Evolutionary conservation across 1,140 invertebrate genomes (phyloP), one percentile per base, ranked within the genome.

Genomic region (Trialeurodes vaporariorum): DNA sequence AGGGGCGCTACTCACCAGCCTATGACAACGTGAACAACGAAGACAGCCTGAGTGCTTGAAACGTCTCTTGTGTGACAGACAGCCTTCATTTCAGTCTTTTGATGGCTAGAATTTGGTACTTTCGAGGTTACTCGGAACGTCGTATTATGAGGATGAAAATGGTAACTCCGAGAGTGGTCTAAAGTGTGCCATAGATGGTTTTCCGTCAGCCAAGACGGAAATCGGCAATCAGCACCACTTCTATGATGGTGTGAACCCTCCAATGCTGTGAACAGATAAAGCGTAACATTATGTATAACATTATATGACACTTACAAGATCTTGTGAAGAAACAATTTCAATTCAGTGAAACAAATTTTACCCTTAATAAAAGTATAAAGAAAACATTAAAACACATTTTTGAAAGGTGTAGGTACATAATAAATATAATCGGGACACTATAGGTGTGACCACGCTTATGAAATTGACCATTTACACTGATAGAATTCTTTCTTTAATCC

Each of bases 141-240:
- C 0, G 83, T 82, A 73, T 88, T 87, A 64, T 83, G 81, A 73
- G 84, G 83, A 71, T 84, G 83, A 75, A 87, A 85, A 59, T 82
- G 84, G 76, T 87, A 87, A 27, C 83, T 83, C 70, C 82, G 82
- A 67, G 81, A 81, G 72, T 85, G 84, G 79, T 88, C 86, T 70
- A 89, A 76, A 1, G 86, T 85, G 75, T 87, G 86, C 87, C 87
- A 89, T 27, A 85, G 84, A 66, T 83, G 82, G 63, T 84, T 83
- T 70, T 79, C 81, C 27, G 84, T 83, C 76, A 88, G 79, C 86
- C 86, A 89, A 0, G 77, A 73, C 0, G 86, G 86, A 73, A 86
- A 88, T 65, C 83, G 82, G 74, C 87, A 88, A 73, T 83, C 83
- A 72, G 79, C 63, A 25, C 69, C 25, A 2, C 65, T 34, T 12